Conservation (phyloP, 1,140 invertebrate species). For the Drosophila mayri region DNA sequence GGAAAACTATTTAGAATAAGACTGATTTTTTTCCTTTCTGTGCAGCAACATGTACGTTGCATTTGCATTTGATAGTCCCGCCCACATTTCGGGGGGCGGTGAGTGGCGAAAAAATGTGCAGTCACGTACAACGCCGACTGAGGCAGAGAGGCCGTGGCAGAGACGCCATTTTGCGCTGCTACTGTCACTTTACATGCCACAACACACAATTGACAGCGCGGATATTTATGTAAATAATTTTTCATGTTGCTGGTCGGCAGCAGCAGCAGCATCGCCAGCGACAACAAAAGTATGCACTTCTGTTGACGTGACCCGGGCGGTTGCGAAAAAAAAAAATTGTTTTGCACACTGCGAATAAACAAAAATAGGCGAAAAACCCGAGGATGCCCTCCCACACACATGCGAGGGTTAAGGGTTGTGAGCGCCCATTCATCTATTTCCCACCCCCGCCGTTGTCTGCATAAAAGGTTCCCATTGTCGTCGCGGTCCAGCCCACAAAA, state of each 20-base stretch:
- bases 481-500: constrained; percentile 45
- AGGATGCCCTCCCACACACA: constrained; percentile 9
- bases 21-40: background rate
- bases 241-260: constrained; percentile 68
- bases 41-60: constrained; percentile 51
- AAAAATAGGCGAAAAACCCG: constrained; percentile 42
- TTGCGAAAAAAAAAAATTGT: constrained; percentile 28
- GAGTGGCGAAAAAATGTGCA: constrained; percentile 65
- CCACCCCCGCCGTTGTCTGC: constrained; percentile 23
- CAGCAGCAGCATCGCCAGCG: constrained; percentile 29
- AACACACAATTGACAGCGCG: constrained; percentile 82
- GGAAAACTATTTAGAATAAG: rapidly evolving
- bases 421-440: constrained; percentile 58
- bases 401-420: constrained; percentile 47
- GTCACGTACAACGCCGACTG: constrained; percentile 59
- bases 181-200: constrained; percentile 81
- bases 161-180: constrained; percentile 78
- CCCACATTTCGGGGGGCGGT: constrained; percentile 46
- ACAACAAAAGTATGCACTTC: constrained; percentile 71
- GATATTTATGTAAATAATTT: constrained; percentile 83
- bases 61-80: constrained; percentile 79
- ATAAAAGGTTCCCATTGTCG: constrained; percentile 45
- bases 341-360: constrained; percentile 43
- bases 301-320: constrained; percentile 67
- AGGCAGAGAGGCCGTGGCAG: constrained; percentile 24